Evolutionary conservation across 1,140 invertebrate species (phyloP), one percentile per base, ranked within the genome.

Genomic region (Acromyrmex charruanus): DNA sequence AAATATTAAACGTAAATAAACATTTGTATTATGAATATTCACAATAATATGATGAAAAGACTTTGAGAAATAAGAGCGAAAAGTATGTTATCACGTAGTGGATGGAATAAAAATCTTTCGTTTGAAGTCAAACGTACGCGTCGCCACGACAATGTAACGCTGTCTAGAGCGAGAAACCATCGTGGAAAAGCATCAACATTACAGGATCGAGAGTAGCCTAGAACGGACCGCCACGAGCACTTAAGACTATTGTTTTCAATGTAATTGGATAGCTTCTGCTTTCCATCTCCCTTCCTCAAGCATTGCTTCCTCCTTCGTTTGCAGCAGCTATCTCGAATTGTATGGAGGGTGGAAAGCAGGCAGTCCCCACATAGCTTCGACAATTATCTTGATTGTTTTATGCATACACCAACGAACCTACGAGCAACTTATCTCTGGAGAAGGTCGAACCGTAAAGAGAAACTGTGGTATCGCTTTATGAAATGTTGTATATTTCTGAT

Each of bases 351-450:
- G 84, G 89, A 90, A 91, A 87, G 88, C 71, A 91, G 89, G 82
- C 91, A 88, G 91, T 91, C 88, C 90, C 93, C 91, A 88, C 89
- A 92, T 93, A 94, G 93, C 95, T 94, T 94, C 94, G 90, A 95
- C 95, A 95, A 95, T 95, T 95, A 95, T 95, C 94, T 95, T 95
- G 94, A 95, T 95, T 95, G 94, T 95, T 95, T 95, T 95, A 95
- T 95, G 94, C 94, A 95, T 95, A 94, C 87, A 93, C 88, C 91
- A 91, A 92, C 91, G 91, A 68, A 80, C 61, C 75, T 58, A 77
- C 16, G 53, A 31, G 68, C 58, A 53, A 87, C 66, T 79, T 85
- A 85, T 85, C 85, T 85, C 85, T 14, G 44, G 79, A 81, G 66
- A 55, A 69, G 9, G 9, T 74, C 31, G 10, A 58, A 55, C 39